Conservation (phyloP, 2,888 invertebrate genomes). For the Heliconius erato region DNA sequence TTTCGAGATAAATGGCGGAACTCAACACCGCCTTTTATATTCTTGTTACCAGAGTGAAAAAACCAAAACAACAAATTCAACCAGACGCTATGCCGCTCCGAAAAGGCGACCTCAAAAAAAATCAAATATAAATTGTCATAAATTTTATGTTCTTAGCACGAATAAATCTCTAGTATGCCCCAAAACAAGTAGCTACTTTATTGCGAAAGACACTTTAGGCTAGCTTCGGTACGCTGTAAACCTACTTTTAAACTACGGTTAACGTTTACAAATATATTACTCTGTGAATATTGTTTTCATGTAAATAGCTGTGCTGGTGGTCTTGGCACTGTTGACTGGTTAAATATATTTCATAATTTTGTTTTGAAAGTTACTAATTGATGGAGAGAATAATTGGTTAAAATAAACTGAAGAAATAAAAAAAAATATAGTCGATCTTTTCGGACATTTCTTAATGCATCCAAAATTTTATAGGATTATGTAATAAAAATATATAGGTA, state of each 20-base stretch:
- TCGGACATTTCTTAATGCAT: neutral
- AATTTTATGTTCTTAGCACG: neutral
- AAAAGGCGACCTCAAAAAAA: no score
- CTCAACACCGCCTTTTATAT: no score
- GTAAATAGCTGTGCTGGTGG: slow-evolving; percentile 43
- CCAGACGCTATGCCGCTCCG: no score
- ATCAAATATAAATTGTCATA: neutral
- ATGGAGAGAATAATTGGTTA: neutral
- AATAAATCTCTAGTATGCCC: neutral
- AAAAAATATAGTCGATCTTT: neutral
- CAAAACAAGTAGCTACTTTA: slow-evolving; percentile 35
- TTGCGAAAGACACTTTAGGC: slow-evolving; percentile 74
- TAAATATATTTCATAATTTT: slow-evolving; percentile 26
- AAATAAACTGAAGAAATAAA: neutral
- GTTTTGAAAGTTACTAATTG: neutral
- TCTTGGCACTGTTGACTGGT: slow-evolving; percentile 39
- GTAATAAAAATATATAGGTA: neutral
- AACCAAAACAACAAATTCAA: no score
- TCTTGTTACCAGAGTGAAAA: no score
- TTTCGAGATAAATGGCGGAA: no score
- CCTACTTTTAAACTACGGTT: slow-evolving; percentile 67
- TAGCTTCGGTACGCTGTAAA: slow-evolving; percentile 81
- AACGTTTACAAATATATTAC: slow-evolving; percentile 49
- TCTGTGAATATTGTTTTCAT: slow-evolving; percentile 52
- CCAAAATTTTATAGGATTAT: neutral